Evolutionary conservation across 2,113 vertebrate species (phyloP).

Genomic region (Rhinopomastus cyanomelas): DNA sequence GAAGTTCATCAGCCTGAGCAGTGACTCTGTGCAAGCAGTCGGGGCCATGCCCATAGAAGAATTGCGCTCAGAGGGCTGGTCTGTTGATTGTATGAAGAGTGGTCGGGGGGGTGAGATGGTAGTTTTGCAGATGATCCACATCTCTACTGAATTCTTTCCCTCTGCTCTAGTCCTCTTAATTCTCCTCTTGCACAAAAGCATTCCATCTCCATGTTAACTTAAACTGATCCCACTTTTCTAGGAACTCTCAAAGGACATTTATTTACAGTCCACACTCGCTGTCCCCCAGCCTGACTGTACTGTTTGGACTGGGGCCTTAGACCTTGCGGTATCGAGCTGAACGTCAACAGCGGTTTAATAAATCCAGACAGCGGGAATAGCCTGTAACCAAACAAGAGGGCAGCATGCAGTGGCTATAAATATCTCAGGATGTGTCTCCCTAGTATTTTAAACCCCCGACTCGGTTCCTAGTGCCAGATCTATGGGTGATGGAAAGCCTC

Average conservation of each 20-base stretch:
- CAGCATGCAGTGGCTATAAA: background rate
- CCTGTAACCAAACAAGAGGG: background rate
- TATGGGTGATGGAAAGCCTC: background rate
- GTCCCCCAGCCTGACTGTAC: background rate
- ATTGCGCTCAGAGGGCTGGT: background rate
- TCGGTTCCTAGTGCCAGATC: background rate
- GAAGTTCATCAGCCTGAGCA: background rate
- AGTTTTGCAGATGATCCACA: background rate
- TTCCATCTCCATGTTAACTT: background rate
- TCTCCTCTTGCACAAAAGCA: background rate
- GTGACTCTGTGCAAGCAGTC: background rate
- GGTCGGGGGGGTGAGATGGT: background rate
- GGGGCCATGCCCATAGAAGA: background rate
- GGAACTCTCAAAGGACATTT: conserved; percentile 7
- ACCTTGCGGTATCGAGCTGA: background rate
- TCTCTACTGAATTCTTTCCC: background rate
- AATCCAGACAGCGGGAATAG: background rate
- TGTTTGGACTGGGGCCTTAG: conserved; percentile 21
- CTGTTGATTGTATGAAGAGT: background rate
- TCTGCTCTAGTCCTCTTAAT: background rate
- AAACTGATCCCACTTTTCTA: background rate
- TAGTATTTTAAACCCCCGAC: background rate
- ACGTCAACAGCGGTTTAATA: background rate
- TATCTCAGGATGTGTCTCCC: background rate
- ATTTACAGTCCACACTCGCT: background rate